These are phyloP conservation scores for Dasysyrphus tricinctus DNA, from an alignment of 2,888 invertebrate species.

Conservation along the genomic window DNA sequence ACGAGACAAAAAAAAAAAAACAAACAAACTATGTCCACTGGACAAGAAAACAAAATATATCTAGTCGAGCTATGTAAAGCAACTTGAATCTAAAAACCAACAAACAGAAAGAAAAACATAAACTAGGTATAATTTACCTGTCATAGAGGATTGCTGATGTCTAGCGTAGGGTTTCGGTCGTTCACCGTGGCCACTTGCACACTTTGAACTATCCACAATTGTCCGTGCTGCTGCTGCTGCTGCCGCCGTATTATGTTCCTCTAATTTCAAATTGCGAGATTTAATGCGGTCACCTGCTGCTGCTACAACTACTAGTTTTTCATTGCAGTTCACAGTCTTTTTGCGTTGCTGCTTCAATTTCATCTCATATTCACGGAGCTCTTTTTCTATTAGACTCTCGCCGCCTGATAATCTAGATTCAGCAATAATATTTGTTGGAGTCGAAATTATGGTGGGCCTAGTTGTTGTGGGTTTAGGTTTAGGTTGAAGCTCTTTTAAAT, in stretches of 20 bases:
- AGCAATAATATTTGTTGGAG: conserved; percentile 18
- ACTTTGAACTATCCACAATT: conserved; percentile 40
- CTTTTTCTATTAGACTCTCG: conserved; percentile 53
- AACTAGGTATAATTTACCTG: conserved; percentile 46
- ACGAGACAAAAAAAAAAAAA: neutral
- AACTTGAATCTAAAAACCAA: neutral
- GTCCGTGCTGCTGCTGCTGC: conserved; percentile 27
- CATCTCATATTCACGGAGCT: conserved; percentile 39
- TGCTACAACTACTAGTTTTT: conserved; percentile 4
- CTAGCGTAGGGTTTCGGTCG: conserved; percentile 57
- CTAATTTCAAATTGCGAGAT: conserved; percentile 23
- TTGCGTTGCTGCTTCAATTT: conserved; percentile 39
- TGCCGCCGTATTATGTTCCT: conserved; percentile 14
- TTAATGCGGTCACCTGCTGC: conserved; percentile 38
- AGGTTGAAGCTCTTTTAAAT: neutral
- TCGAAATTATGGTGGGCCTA: neutral
- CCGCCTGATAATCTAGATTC: conserved; percentile 36
- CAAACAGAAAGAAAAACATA: neutral
- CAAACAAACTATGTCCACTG: conserved; percentile 24
- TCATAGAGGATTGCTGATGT: conserved; percentile 42
- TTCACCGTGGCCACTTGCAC: conserved; percentile 33
- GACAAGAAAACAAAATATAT: neutral
- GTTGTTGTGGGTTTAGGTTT: neutral
- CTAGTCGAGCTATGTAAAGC: neutral
- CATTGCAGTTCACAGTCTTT: conserved; percentile 33